Evolutionary conservation across 2,113 vertebrate species (phyloP), one percentile per base, ranked within the genome.

Genomic region (Parus major): DNA sequence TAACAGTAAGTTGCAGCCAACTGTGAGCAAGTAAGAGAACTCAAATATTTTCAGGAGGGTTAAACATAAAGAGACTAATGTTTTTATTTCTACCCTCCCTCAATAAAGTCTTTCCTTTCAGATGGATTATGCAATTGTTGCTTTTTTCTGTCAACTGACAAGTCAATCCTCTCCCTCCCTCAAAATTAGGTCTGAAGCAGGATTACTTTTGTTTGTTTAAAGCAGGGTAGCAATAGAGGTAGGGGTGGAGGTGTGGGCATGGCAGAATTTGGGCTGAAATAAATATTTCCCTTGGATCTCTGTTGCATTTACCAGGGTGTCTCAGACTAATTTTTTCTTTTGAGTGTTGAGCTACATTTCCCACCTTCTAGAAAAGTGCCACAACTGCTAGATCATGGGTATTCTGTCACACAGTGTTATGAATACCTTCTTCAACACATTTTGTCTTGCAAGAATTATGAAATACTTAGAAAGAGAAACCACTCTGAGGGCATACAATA

Each of bases 201-300:
- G 41, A 71, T 71, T 82, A 44, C 12, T 94, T 70, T 44, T 79
- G 41, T 91, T 83, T 89, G 27, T 64, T 91, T 92, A 86, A 91
- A 57, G 24, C 5, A 23, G 25, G 9, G 44, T 29, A 22, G 12
- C 6, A 3, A 11, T 35, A 4, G 24, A 12, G 33, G 16, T 25
- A 9, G 3, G 4, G 1, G 9, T 61, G 8, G 21, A 31, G 10
- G 5, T 39, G 33, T n/a, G 2, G 9, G 12, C 21, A 55, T 25
- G 20, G 17, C 0, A 0, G 55, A 86, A 7, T 42, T 66, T 81
- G 21, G 29, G 7, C 33, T 94, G 82, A 91, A 93, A 71, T 76
- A 91, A 94, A 46, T 79, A 90, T 79, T 90, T 94, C 49, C n/a
- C 24, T 92, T 87, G 69, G 27, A 84, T 75, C 18, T 85, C 44